A percentile compares a stretch with the other conserved stretches of the same genome.
Evolutionary conservation across 2,888 invertebrate species (phyloP).

Genomic region (Philhelius pedissequus): DNA sequence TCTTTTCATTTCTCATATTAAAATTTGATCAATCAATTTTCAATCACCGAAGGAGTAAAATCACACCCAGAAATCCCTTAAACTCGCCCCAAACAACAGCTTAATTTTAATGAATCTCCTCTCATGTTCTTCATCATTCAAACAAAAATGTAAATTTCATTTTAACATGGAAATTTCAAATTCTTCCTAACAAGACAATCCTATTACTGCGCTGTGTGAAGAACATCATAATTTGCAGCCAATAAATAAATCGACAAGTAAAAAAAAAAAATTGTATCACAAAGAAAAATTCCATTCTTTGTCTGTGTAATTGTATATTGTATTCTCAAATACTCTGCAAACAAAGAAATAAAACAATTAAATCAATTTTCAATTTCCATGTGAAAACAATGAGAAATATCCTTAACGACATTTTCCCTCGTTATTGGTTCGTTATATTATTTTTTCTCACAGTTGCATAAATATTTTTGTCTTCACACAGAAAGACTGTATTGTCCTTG

Average conservation of each 20-base stretch:
- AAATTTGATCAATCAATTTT: no score
- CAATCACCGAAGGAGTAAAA: no score
- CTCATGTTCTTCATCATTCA: background rate
- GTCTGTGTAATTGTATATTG: background rate
- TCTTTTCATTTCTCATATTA: no score
- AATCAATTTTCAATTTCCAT: constrained; percentile 60
- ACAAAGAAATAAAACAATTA: constrained; percentile 28
- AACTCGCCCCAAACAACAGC: background rate
- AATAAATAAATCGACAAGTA: constrained; percentile 20
- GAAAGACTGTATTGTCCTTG: background rate
- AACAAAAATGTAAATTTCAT: background rate
- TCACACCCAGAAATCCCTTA: no score
- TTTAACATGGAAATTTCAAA: background rate
- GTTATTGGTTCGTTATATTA: constrained; percentile 45
- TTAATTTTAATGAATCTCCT: background rate
- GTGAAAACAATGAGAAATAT: constrained; percentile 50
- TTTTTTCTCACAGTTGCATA: constrained; percentile 17
- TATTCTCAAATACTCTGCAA: background rate
- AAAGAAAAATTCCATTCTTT: background rate
- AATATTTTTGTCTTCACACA: background rate
- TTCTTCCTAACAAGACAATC: background rate
- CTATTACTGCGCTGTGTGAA: background rate
- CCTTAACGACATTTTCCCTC: constrained; percentile 43
- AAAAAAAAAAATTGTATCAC: background rate
- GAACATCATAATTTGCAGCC: constrained; percentile 22